These are phyloP conservation scores for Megaleporinus macrocephalus DNA, from an alignment of 2,113 vertebrate genomes.

Conservation along the genomic window DNA sequence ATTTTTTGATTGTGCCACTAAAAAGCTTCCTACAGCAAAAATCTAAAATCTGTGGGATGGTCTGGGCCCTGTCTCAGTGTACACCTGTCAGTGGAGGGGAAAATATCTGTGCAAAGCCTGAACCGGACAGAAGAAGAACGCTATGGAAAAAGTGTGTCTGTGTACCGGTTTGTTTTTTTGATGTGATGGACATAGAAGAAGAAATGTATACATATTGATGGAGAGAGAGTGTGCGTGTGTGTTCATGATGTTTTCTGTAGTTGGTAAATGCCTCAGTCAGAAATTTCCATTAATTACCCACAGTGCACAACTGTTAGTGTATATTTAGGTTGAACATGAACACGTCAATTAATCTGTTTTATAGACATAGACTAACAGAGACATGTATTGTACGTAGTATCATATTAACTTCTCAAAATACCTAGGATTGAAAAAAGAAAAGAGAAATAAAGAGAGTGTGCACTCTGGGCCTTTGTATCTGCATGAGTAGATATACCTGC, in stretches of 20 bases:
- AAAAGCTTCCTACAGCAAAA: too few species aligned
- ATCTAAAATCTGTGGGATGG: too few species aligned
- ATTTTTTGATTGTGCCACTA: too few species aligned
- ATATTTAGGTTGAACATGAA: not conserved
- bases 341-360: not conserved
- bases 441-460: not conserved
- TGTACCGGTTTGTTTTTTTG: too few species aligned
- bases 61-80: not conserved
- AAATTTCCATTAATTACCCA: slow-evolving; percentile 51
- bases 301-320: not conserved
- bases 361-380: slow-evolving; percentile 20
- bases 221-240: slow-evolving; percentile 1
- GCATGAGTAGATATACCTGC: slow-evolving; percentile 56
- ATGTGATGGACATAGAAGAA: too few species aligned
- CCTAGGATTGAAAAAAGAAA: not conserved
- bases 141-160: too few species aligned
- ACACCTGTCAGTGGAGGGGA: not conserved
- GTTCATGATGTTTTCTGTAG: not conserved
- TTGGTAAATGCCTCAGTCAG: slow-evolving; percentile 7
- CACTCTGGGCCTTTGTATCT: not conserved
- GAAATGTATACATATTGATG: not conserved
- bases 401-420: slow-evolving; percentile 50
- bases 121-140: too few species aligned
- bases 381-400: slow-evolving; percentile 8
- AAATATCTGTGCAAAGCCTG: not conserved